Evolutionary conservation across 2,888 invertebrate species (phyloP), one percentile per base, ranked within the genome.

Genomic region (Sympetrum striolatum): DNA sequence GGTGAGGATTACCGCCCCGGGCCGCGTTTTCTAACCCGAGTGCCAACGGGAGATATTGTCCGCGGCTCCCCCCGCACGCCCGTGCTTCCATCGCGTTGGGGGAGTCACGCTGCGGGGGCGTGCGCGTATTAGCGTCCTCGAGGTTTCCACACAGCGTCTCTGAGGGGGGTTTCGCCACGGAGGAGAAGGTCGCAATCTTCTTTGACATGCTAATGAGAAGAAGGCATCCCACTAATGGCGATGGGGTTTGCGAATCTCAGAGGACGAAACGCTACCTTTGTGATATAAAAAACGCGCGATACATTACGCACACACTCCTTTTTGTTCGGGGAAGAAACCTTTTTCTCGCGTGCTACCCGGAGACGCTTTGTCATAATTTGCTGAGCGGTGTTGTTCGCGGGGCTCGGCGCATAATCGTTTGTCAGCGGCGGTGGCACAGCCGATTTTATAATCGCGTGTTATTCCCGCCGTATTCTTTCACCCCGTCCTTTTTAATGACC

Each of bases 151-250:
- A 82, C 35, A 82, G 35, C 82, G 80, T 80, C 31, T 80, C 80
- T 44, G 35, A 22, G 35, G 58, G 58, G 31, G 53, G 58, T 35
- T 58, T 53, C 81, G 8, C 80, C 44, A 44, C 4, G 10, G 25
- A 31, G 82, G 58, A 82, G 37, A 35, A 58, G 35, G 82, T 64
- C 86, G 86, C 86, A 31, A 58, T 64, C 86, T 64, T 37, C 86
- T 86, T 86, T 86, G 86, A 86, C 86, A 86, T 86, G 86, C 86
- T 86, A 86, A 86, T 86, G 86, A 86, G 86, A 37, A 86, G 60
- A 39, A 58, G 82, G 82, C 82, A 82, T 60, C 82, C 31, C 82
- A 82, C 82, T 82, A 82, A 82, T 82, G 60, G 60, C 60, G 86
- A 86, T 86, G 86, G 37, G 82, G 35, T 39, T 86, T 60, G 60